Evolutionary conservation across 1,140 invertebrate genomes (phyloP), one percentile per base, ranked within the genome.

Genomic region (Hylyphantes graminicola): DNA sequence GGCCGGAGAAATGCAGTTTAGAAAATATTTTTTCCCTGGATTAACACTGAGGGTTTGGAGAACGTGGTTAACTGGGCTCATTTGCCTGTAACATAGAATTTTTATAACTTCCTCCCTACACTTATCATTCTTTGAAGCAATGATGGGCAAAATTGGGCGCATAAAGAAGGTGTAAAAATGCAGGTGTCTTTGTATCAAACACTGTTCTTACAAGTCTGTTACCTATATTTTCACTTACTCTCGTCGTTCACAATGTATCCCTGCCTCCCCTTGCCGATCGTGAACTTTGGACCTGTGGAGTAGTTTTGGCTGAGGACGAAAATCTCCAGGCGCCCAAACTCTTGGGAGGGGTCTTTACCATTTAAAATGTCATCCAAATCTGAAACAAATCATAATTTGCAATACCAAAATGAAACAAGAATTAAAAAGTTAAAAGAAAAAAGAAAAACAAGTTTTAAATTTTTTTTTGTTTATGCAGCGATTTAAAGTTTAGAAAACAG

Each of bases 191-290:
- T 35, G 35, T 5, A 35, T 2, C 35, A 35, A 35, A 35, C 35
- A 35, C 35, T 2, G 35, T 35, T 35, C 35, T 35, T 2, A 35
- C 5, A 5, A 35, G 35, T 5, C 35, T 35, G 35, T 35, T 35
- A 35, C 5, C 35, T 35, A 1, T 1, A 35, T 35, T 35, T 35
- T 35, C 5, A 13, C 54, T 51, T 48, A 74, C 74, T 13, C 17
- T 64, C 74, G 51, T 63, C 63, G 67, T 78, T 81, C n/a, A 72
- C 17, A 51, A 81, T 64, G 12, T 73, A 81, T 15, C 55, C 68
- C 19, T 61, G 68, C 15, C 68, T 63, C 3, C 64, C 17, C 5
- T 50, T 63, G 11, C 79, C 79, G 54, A 81, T 72, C 10, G 57
- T 63, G 19, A 81, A 81, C 64, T 73, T 81, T 4, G 67, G 68